Conservation (phyloP, 2,113 vertebrate genomes). For the Tragelaphus strepsiceros region DNA sequence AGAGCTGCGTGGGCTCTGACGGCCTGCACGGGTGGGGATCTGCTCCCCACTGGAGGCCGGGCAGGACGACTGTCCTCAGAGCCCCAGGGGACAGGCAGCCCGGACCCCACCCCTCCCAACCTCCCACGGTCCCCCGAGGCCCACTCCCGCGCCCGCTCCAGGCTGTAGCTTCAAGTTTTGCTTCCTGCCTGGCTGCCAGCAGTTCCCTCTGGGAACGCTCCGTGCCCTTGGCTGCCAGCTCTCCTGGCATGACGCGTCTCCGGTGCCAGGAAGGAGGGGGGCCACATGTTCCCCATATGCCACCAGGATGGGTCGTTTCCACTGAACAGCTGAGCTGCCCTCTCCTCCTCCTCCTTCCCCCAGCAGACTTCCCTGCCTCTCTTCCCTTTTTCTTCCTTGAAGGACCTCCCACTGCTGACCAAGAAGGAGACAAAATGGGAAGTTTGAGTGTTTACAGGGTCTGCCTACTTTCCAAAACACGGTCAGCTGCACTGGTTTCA, state of each 20-base stretch:
- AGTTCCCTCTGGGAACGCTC: conserved; percentile 53
- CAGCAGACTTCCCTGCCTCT: background rate
- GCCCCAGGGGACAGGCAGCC: background rate
- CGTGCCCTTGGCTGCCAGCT: conserved; percentile 47
- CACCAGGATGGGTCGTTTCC: background rate
- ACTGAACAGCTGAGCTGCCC: conserved; percentile 23
- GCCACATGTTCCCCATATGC: conserved; percentile 63
- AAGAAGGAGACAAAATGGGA: background rate
- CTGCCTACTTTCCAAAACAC: background rate
- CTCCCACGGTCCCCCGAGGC: fast-evolving
- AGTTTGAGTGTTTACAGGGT: background rate
- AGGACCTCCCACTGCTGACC: background rate
- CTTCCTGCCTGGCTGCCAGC: conserved; percentile 15
- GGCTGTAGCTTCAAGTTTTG: background rate
- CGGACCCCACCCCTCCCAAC: background rate
- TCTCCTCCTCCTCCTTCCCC: background rate
- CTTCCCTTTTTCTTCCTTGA: background rate
- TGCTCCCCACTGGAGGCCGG: background rate
- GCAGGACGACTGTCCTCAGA: background rate
- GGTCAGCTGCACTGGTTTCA: background rate
- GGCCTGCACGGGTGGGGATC: background rate
- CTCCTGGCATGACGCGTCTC: background rate
- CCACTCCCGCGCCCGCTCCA: background rate
- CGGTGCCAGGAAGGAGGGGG: conserved; percentile 42
- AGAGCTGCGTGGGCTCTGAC: background rate